phyloP scores from a whole-genome alignment of 2,113 vertebrate species.

The Pelodiscus sinensis region DNA sequence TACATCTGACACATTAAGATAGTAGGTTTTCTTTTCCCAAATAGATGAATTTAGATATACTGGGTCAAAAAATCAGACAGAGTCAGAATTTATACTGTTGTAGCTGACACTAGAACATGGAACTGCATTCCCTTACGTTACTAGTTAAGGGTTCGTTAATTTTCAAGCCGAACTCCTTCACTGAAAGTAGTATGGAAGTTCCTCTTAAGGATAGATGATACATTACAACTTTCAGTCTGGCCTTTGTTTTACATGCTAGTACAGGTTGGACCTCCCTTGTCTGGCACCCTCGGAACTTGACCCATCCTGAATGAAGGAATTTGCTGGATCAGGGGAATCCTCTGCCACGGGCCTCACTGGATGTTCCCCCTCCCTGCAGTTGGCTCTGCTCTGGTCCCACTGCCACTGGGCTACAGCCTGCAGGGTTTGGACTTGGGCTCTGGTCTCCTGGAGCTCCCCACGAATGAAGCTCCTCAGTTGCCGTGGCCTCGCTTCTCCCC shows the following conservation, averaged over 20 bases:
- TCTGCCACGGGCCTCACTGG: too few species aligned
- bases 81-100: background rate
- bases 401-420: too few species aligned
- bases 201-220: conserved; percentile 16
- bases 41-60: background rate
- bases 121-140: background rate
- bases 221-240: rapidly evolving
- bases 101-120: background rate
- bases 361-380: too few species aligned
- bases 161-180: background rate
- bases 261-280: background rate
- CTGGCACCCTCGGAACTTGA: too few species aligned
- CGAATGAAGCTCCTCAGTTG: too few species aligned
- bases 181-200: rapidly evolving
- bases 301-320: too few species aligned
- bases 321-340: too few species aligned
- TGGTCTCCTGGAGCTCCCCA: too few species aligned
- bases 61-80: background rate
- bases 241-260: background rate
- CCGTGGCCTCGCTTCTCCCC: too few species aligned
- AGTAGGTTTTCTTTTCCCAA: background rate
- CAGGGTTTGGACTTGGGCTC: too few species aligned
- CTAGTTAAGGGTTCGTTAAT: background rate
- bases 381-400: too few species aligned
- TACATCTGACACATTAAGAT: background rate